Conservation (phyloP, 2,113 vertebrate genomes). For the Coryphaenoides rupestris region DNA sequence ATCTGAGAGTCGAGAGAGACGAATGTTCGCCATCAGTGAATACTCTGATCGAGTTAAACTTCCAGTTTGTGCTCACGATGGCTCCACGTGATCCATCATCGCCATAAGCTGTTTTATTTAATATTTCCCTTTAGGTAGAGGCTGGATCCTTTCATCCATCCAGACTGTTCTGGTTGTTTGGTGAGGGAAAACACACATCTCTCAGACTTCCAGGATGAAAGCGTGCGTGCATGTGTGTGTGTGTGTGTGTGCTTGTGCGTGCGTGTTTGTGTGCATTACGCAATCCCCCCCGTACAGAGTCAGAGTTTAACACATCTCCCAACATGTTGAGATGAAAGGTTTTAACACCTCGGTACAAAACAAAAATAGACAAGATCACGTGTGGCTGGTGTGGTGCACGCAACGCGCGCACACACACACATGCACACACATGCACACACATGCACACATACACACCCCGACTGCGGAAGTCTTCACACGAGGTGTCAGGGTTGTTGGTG, state of each 20-base stretch:
- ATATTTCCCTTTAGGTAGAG: not conserved
- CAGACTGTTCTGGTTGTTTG: not conserved
- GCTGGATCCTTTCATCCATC: not conserved
- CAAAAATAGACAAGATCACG: not conserved
- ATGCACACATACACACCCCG: too few species aligned
- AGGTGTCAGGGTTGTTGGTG: too few species aligned
- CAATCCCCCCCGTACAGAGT: not conserved
- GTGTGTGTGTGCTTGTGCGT: too few species aligned
- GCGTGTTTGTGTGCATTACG: too few species aligned
- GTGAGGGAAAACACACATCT: too few species aligned
- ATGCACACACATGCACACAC: too few species aligned
- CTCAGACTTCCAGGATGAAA: too few species aligned
- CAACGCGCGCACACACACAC: not conserved
- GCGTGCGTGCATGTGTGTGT: too few species aligned
- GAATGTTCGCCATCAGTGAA: too few species aligned
- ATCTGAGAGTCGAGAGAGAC: conserved; percentile 6
- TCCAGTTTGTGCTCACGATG: conserved; percentile 7
- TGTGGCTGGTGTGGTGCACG: not conserved
- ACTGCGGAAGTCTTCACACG: too few species aligned
- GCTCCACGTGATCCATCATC: conserved; percentile 11
- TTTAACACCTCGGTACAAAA: not conserved
- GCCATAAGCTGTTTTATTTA: not conserved
- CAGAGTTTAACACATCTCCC: not conserved
- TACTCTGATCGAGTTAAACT: conserved; percentile 35
- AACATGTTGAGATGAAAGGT: not conserved